phyloP scores from a whole-genome alignment of 2,888 invertebrate genomes.

The Chrysotoxum bicinctum region DNA sequence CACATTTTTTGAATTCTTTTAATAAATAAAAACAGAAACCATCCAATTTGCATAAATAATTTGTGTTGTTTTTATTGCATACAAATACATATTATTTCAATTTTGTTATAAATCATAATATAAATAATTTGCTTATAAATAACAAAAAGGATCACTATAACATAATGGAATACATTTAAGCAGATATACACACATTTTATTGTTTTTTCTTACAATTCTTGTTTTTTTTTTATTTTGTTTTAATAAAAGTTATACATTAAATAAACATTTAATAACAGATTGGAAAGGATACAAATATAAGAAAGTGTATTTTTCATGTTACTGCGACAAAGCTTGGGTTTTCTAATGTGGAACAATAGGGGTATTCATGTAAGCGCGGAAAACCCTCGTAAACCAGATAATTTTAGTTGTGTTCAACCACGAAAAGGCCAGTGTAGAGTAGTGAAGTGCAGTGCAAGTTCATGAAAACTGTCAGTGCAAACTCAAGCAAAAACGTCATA shows the following conservation, averaged over 20 bases:
- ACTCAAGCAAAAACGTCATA: no score
- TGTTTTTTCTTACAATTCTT: neutral
- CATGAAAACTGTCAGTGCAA: no score
- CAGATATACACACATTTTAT: no score
- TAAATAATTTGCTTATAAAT: neutral
- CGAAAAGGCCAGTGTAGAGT: no score
- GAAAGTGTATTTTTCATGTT: constrained; percentile 50
- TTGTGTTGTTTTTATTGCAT: constrained; percentile 50
- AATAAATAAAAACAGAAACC: neutral
- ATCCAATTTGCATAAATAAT: constrained; percentile 12
- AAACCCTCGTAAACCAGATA: no score
- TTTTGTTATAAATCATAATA: neutral
- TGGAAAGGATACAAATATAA: constrained; percentile 65
- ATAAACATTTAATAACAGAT: constrained; percentile 59
- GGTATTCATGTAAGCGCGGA: no score
- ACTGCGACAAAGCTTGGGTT: constrained; percentile 47
- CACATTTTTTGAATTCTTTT: neutral
- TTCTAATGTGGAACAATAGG: constrained; percentile 79
- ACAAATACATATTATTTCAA: constrained; percentile 34
- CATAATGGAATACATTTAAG: constrained; percentile 8
- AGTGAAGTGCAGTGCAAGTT: no score
- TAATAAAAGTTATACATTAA: constrained; percentile 40
- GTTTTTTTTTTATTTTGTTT: neutral
- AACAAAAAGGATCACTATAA: neutral
- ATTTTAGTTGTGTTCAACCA: no score